Evolutionary conservation across 2,888 invertebrate genomes (phyloP).

Genomic region (Epistrophe grossulariae): DNA sequence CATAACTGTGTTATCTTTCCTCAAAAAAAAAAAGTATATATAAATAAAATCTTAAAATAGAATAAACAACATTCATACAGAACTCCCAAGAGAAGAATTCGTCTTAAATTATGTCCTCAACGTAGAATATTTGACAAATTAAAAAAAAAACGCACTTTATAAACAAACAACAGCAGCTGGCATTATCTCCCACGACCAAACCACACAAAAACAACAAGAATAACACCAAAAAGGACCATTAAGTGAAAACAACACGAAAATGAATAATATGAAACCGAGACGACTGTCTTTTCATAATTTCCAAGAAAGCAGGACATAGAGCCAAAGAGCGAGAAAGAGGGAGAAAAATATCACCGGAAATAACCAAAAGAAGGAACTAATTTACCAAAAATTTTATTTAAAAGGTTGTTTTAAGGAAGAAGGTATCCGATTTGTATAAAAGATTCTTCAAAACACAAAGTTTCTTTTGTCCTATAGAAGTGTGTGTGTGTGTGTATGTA

Average conservation of each 20-base stretch:
- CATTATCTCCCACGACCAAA: conserved; percentile 45
- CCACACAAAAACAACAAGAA: neutral
- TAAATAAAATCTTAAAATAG: conserved; percentile 25
- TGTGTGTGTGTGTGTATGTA: neutral
- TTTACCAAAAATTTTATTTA: conserved; percentile 68
- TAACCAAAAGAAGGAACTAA: conserved; percentile 63
- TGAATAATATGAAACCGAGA: conserved; percentile 63
- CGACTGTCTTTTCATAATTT: conserved; percentile 51
- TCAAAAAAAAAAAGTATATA: neutral
- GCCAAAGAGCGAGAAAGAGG: no score
- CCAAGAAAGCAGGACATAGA: conserved; percentile 22
- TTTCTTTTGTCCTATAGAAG: conserved; percentile 39
- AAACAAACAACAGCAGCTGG: conserved; percentile 68
- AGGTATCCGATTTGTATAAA: conserved; percentile 32
- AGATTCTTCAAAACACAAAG: conserved; percentile 10
- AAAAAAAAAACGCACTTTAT: conserved; percentile 31
- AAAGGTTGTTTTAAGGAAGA: conserved; percentile 28
- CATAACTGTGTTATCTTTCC: neutral
- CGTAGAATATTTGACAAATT: neutral
- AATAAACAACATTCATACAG: neutral
- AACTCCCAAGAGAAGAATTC: conserved; percentile 39
- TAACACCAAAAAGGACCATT: conserved; percentile 9
- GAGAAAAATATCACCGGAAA: neutral
- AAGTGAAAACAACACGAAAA: conserved; percentile 46
- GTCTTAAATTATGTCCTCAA: conserved; percentile 3